Percentiles rank a stretch among this genome's conserved stretches.
Evolutionary conservation across 2,888 invertebrate species (phyloP).

Genomic region (Choristoneura rosaceana): DNA sequence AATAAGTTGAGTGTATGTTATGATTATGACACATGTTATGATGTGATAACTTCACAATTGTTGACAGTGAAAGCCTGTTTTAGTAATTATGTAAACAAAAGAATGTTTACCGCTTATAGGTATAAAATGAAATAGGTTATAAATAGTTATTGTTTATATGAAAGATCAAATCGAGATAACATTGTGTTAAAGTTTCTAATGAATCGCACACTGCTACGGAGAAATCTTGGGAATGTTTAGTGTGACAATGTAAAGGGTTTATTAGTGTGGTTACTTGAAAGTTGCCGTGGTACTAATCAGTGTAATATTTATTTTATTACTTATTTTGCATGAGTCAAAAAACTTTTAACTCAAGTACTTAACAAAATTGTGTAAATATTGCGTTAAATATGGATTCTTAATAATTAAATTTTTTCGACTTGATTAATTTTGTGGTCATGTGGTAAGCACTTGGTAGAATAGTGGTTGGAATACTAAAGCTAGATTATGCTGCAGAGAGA

Average conservation of each 20-base stretch:
- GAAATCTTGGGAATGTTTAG: constrained; percentile 45
- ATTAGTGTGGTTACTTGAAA: constrained; percentile 9
- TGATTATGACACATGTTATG: not conserved
- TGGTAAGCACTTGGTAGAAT: not conserved
- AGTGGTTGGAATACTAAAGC: not conserved
- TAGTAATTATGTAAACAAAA: constrained; percentile 5
- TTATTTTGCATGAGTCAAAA: not conserved
- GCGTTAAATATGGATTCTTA: not conserved
- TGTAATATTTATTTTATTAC: too few species aligned
- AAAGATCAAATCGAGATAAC: constrained; percentile 48
- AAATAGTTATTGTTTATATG: constrained; percentile 41
- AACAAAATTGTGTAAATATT: too few species aligned
- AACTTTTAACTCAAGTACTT: too few species aligned
- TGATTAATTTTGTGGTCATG: not conserved
- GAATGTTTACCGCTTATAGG: not conserved
- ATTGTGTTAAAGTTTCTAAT: constrained; percentile 41
- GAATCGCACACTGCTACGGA: constrained; percentile 41
- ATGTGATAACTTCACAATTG: not conserved
- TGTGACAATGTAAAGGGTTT: constrained; percentile 14
- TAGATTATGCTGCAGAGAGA: constrained; percentile 37
- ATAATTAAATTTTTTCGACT: not conserved
- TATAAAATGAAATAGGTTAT: not conserved
- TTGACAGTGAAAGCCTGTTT: constrained; percentile 5
- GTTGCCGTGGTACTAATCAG: not conserved
- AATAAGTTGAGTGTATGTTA: not conserved